Evolutionary conservation across 2,797 vertebrate species (phyloP).

Genomic region (Phyllotis vaccarum): DNA sequence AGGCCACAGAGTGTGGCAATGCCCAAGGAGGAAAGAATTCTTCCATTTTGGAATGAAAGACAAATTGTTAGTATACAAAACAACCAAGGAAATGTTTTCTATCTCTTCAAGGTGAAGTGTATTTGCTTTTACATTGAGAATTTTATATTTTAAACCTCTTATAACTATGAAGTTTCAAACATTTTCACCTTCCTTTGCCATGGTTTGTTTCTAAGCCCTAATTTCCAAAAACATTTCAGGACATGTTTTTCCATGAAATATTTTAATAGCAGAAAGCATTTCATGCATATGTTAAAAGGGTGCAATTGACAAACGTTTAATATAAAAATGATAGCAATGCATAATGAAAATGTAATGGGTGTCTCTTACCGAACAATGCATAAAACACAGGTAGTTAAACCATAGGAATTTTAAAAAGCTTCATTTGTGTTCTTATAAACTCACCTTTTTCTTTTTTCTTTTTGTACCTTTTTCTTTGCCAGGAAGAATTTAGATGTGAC

Average conservation of each 20-base stretch:
- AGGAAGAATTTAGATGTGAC: slow-evolving; percentile 67
- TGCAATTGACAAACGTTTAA: slow-evolving; percentile 42
- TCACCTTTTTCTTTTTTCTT: slow-evolving; percentile 36
- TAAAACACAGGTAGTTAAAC: slow-evolving; percentile 68
- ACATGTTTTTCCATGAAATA: slow-evolving; percentile 59
- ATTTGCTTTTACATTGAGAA: slow-evolving; percentile 21
- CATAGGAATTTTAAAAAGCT: slow-evolving; percentile 70
- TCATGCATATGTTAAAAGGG: neutral
- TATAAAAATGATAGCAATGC: slow-evolving; percentile 61
- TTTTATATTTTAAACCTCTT: neutral
- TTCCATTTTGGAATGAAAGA: slow-evolving; percentile 20
- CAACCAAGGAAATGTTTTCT: neutral
- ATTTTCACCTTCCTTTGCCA: neutral
- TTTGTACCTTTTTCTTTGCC: neutral
- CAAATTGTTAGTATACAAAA: neutral
- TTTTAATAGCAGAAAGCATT: slow-evolving; percentile 43
- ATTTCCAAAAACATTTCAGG: slow-evolving; percentile 47
- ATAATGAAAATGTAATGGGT: slow-evolving; percentile 71
- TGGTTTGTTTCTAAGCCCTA: neutral
- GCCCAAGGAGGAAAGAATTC: neutral
- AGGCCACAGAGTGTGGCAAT: neutral
- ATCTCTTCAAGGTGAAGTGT: neutral
- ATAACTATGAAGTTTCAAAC: neutral
- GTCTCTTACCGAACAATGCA: slow-evolving; percentile 53
- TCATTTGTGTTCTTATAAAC: slow-evolving; percentile 63